A percentile compares a stretch with the other conserved stretches of the same genome.
Conservation (phyloP, 2,113 vertebrate genomes). For the Corydoras sp. region DNA sequence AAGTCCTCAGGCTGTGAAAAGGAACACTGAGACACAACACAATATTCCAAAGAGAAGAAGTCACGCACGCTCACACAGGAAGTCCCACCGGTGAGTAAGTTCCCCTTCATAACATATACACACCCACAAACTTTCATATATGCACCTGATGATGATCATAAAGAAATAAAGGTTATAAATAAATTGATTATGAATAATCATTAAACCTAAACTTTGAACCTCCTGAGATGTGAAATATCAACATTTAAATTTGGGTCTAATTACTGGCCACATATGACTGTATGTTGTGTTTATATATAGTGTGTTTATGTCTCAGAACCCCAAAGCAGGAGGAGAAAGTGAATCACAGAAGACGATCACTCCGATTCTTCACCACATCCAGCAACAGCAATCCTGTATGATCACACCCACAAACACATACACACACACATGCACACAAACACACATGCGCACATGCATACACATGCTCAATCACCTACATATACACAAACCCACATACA, state of each 20-base stretch:
- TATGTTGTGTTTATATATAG: neutral
- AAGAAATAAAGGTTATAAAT: too few species aligned
- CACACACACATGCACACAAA: neutral
- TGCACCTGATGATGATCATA: too few species aligned
- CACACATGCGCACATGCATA: too few species aligned
- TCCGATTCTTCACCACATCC: conserved; percentile 43
- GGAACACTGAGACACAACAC: neutral
- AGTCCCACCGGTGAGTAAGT: conserved; percentile 26
- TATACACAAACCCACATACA: too few species aligned
- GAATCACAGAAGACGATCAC: conserved; percentile 36
- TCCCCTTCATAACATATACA: too few species aligned
- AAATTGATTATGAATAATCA: too few species aligned
- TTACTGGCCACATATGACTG: neutral
- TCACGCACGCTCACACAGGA: conserved; percentile 8
- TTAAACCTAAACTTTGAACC: too few species aligned
- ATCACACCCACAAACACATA: neutral
- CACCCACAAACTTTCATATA: too few species aligned
- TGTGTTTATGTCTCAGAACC: conserved; percentile 25
- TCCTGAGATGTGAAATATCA: too few species aligned
- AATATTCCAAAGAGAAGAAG: conserved; percentile 26
- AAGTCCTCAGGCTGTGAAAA: conserved; percentile 25
- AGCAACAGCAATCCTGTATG: conserved; percentile 36
- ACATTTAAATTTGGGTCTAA: neutral
- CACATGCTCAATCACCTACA: too few species aligned
- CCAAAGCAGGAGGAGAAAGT: conserved; percentile 26